Conservation (phyloP, 2,888 invertebrate genomes). For the Criorhina ranunculi region DNA sequence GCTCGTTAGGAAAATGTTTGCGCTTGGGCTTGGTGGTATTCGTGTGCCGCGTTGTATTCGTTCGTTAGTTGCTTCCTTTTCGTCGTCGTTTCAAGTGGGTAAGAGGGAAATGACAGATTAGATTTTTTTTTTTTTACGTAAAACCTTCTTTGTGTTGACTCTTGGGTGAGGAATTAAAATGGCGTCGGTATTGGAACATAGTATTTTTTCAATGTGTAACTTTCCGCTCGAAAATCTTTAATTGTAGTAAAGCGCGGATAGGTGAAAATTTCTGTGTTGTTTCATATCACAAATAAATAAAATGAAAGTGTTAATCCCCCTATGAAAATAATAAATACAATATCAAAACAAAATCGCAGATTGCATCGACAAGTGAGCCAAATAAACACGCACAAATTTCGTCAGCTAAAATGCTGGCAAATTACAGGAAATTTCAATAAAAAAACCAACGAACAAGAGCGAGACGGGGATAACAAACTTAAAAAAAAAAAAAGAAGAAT, state of each 20-base stretch:
- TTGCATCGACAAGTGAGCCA: constrained; percentile 58
- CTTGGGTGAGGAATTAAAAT: constrained; percentile 73
- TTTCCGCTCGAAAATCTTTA: constrained; percentile 77
- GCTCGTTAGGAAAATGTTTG: constrained; percentile 66
- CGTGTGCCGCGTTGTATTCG: constrained; percentile 76
- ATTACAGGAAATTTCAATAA: constrained; percentile 68
- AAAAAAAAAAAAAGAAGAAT: constrained; percentile 51
- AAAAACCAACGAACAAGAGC: constrained; percentile 57
- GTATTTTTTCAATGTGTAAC: constrained; percentile 75
- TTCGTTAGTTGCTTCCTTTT: constrained; percentile 75
- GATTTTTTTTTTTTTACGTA: constrained; percentile 72
- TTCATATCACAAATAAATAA: constrained; percentile 71
- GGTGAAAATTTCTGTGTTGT: constrained; percentile 67
- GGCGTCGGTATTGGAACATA: constrained; percentile 77
- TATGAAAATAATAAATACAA: constrained; percentile 53
- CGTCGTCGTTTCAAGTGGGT: constrained; percentile 74
- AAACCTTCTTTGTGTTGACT: constrained; percentile 76
- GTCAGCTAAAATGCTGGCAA: constrained; percentile 66
- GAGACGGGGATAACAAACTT: constrained; percentile 66
- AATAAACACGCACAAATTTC: constrained; percentile 71
- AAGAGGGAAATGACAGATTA: constrained; percentile 75
- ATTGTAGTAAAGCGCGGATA: constrained; percentile 71
- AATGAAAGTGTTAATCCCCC: constrained; percentile 68
- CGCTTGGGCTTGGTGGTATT: constrained; percentile 72
- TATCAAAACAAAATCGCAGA: constrained; percentile 69